Conservation (phyloP, 2,113 vertebrate species). For the Hydropotes inermis region DNA sequence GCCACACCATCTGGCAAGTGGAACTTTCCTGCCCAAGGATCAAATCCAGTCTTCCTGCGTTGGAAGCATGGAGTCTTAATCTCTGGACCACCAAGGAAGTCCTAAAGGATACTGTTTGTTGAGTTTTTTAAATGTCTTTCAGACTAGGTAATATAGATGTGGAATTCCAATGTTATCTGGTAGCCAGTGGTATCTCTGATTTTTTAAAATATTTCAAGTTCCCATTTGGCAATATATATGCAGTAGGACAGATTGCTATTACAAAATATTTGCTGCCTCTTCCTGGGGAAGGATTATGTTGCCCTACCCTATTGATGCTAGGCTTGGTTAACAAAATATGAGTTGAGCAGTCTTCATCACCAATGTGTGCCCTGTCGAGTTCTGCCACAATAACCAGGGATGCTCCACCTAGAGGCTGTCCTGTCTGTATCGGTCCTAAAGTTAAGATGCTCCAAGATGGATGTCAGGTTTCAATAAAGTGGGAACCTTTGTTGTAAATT, state of each 20-base stretch:
- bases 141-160: neutral
- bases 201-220: neutral
- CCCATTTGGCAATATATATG: neutral
- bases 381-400: neutral
- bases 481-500: neutral
- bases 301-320: too few relatives aligned
- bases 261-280: neutral
- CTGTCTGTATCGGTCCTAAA: neutral
- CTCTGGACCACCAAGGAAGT: neutral
- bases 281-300: neutral
- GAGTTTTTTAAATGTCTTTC: neutral
- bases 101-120: neutral
- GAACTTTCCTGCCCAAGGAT: neutral
- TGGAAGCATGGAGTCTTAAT: neutral
- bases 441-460: neutral
- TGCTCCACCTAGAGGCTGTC: neutral
- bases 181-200: neutral
- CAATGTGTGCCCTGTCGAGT: neutral
- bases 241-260: neutral
- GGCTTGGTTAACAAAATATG: neutral
- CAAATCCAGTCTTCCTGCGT: neutral
- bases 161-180: neutral
- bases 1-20: fast-evolving
- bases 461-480: neutral
- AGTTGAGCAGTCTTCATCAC: neutral